A percentile compares a stretch with the other conserved stretches of the same genome.
Conservation (phyloP, 92 coral and sea anemone species). For the Scolanthus callimorphus region DNA sequence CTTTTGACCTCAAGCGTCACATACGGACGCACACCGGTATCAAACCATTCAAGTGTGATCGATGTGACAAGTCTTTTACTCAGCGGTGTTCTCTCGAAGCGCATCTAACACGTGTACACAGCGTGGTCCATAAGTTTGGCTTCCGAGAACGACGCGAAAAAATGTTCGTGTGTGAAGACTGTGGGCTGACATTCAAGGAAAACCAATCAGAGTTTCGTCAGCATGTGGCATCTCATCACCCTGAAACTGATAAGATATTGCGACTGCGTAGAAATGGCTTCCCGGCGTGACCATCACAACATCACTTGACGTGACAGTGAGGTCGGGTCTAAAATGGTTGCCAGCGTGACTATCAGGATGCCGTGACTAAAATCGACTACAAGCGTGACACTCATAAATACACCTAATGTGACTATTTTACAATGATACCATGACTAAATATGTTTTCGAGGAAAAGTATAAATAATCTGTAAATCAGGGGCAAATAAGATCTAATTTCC, state of each 20-base stretch:
- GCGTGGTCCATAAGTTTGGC: conserved; percentile 90
- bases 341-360: too few species aligned
- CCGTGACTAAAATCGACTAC: too few species aligned
- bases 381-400: too few species aligned
- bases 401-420: too few species aligned
- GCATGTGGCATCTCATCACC: conserved; percentile 81
- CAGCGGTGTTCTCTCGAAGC: conserved; percentile 98
- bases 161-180: conserved; percentile 93
- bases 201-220: conserved; percentile 81
- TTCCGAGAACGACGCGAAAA: conserved; percentile 96
- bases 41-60: conserved; percentile 88
- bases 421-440: too few species aligned
- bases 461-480: too few species aligned
- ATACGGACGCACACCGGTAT: conserved; percentile 98
- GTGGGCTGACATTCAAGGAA: conserved; percentile 88
- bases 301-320: too few species aligned
- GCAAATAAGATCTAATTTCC: too few species aligned
- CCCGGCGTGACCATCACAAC: conserved; percentile 17
- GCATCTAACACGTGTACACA: conserved; percentile 92
- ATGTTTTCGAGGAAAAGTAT: too few species aligned
- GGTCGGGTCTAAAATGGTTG: too few species aligned
- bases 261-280: conserved; percentile 39
- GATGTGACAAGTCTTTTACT: conserved; percentile 92
- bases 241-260: conserved; percentile 65
- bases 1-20: conserved; percentile 97